These are phyloP conservation scores for Lonchura striata DNA, from an alignment of 2,113 vertebrate species.

Conservation along the genomic window DNA sequence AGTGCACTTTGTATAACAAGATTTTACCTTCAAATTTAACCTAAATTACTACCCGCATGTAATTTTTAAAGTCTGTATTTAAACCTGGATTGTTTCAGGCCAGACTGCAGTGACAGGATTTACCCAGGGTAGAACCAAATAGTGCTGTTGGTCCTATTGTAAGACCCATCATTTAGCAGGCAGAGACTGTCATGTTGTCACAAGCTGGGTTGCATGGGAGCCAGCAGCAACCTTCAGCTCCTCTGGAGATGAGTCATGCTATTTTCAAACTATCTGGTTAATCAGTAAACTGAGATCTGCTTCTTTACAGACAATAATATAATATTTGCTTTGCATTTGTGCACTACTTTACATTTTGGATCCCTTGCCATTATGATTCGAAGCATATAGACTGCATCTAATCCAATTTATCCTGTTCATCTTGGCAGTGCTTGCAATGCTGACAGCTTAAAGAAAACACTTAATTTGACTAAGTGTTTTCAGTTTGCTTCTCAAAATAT, in stretches of 20 bases:
- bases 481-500: constrained; percentile 61
- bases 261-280: constrained; percentile 36
- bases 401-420: constrained; percentile 63
- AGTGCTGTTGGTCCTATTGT: background rate
- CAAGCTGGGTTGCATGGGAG: background rate
- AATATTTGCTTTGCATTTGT: constrained; percentile 50
- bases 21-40: background rate
- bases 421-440: constrained; percentile 34
- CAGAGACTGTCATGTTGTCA: background rate
- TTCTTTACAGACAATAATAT: constrained; percentile 21
- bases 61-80: background rate
- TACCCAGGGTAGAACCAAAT: background rate
- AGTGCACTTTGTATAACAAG: constrained; percentile 13
- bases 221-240: background rate
- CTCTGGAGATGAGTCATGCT: constrained; percentile 21
- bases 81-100: background rate
- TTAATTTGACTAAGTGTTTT: constrained; percentile 68
- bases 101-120: background rate
- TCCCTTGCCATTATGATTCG: constrained; percentile 39
- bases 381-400: constrained; percentile 57
- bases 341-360: constrained; percentile 41
- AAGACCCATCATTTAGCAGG: background rate
- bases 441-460: constrained; percentile 66
- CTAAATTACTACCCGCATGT: background rate
- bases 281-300: constrained; percentile 38